These are phyloP conservation scores for Aspidoscelis tigris DNA, from an alignment of 2,113 vertebrate species.

Conservation along the genomic window DNA sequence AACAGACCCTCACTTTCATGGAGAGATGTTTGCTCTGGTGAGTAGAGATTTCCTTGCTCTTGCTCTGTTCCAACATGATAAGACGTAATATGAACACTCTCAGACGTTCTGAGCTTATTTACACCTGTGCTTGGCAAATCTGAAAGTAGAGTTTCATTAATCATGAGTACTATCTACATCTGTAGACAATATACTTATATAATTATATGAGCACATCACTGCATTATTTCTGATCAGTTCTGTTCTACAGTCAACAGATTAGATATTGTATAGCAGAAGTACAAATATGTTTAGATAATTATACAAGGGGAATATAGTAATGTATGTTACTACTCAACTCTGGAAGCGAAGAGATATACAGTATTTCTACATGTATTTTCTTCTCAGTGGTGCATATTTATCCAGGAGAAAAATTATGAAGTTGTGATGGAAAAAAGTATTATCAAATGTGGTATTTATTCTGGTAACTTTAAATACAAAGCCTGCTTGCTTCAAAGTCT, in stretches of 20 bases:
- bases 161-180: constrained; percentile 27
- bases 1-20: constrained; percentile 99
- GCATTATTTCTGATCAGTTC: background rate
- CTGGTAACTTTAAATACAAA: background rate
- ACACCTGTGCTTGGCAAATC: constrained; percentile 83
- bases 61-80: constrained; percentile 87
- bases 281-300: background rate
- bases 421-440: background rate
- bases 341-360: background rate
- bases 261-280: background rate
- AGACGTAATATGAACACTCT: constrained; percentile 84
- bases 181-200: background rate
- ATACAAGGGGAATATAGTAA: background rate
- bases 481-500: background rate
- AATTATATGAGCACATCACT: background rate
- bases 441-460: background rate
- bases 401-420: constrained; percentile 1
- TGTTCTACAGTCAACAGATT: constrained; percentile 19
- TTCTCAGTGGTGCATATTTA: background rate
- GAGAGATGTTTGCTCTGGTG: constrained; percentile 91
- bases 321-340: background rate
- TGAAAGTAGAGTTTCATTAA: constrained; percentile 70
- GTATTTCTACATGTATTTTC: constrained; percentile 10
- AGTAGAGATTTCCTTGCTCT: constrained; percentile 89
- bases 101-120: constrained; percentile 84